A percentile compares a stretch with the other conserved stretches of the same genome.
These are phyloP conservation scores for Alligator sinensis DNA, from an alignment of 2,113 vertebrate species.

Conservation along the genomic window DNA sequence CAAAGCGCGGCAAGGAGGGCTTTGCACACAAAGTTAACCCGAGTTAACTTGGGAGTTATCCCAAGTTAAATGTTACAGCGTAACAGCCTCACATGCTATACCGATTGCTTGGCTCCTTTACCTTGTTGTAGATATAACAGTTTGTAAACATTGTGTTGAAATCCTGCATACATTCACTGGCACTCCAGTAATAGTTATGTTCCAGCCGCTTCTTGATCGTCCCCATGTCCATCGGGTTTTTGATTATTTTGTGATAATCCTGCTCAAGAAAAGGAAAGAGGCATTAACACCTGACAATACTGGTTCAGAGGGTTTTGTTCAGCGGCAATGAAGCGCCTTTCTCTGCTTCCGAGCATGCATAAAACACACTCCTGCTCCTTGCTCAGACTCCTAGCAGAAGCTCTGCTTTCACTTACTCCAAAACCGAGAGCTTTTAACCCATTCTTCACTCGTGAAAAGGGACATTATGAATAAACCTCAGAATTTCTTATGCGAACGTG, in stretches of 20 bases:
- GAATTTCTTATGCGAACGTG: background rate
- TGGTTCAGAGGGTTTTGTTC: background rate
- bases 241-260: slow-evolving; percentile 98
- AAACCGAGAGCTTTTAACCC: background rate
- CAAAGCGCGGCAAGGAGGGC: slow-evolving; percentile 18
- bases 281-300: background rate
- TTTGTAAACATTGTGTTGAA: slow-evolving; percentile 99
- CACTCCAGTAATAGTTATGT: slow-evolving; percentile 95
- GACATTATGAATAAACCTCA: background rate
- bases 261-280: slow-evolving; percentile 56
- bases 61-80: background rate
- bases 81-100: background rate
- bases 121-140: slow-evolving; percentile 99
- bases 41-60: background rate
- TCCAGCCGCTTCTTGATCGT: slow-evolving; percentile 97
- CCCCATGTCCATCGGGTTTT: slow-evolving; percentile 97
- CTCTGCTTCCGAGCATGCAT: background rate
- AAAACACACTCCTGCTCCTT: background rate
- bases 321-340: background rate
- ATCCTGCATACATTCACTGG: slow-evolving; percentile 96
- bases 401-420: background rate
- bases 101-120: slow-evolving; percentile 52
- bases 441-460: background rate
- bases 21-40: accelerated
- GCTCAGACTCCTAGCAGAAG: background rate